A percentile compares a stretch with the other conserved stretches of the same genome.
Evolutionary conservation across 30 jellyfish, hydroid and myxozoan genomes (phyloP).

Genomic region (Aurelia aurita): DNA sequence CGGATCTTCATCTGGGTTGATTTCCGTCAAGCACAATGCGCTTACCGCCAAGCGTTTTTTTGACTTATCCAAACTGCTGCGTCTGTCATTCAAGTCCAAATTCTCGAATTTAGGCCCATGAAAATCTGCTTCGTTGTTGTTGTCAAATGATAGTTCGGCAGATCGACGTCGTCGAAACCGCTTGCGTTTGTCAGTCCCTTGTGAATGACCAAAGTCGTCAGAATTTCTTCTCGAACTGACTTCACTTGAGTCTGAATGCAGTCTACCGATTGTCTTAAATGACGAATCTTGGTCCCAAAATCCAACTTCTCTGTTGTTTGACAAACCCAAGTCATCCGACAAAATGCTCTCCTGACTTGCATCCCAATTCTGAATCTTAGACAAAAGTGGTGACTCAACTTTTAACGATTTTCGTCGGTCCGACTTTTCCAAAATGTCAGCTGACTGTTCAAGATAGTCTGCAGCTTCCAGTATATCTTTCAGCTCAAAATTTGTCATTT

Average conservation of each 20-base stretch:
- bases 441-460: not conserved
- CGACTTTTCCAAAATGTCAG: not conserved
- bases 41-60: constrained; percentile 73
- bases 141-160: constrained; percentile 13
- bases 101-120: too few relatives aligned
- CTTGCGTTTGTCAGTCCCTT: not conserved
- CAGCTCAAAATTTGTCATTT: not conserved
- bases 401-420: constrained; percentile 50
- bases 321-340: constrained; percentile 28
- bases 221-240: not conserved
- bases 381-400: constrained; percentile 48
- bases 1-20: constrained; percentile 73
- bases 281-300: constrained; percentile 1
- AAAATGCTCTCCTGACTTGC: constrained; percentile 62
- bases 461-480: not conserved
- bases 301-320: not conserved
- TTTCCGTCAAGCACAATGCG: constrained; percentile 54
- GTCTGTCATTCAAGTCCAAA: too few relatives aligned
- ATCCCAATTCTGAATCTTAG: constrained; percentile 54
- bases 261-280: not conserved
- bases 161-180: constrained; percentile 11
- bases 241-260: not conserved
- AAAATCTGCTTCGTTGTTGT: too few relatives aligned
- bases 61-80: not conserved
- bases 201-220: not conserved